phyloP scores from a whole-genome alignment of 1,140 invertebrate species.

The Aphidius ervi region DNA sequence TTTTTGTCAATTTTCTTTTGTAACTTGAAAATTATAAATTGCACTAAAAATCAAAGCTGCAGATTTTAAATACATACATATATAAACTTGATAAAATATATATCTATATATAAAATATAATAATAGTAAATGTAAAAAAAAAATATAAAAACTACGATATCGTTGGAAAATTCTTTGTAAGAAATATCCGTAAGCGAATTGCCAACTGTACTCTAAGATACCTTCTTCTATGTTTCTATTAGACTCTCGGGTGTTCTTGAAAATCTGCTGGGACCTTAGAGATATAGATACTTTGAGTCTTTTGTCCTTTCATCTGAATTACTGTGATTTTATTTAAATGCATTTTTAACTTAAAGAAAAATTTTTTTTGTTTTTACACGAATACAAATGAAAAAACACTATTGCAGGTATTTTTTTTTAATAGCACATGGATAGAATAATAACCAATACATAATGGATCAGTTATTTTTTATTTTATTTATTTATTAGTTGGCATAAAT shows the following conservation, averaged over 20 bases:
- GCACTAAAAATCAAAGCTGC: slow-evolving; percentile 16
- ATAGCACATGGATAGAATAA: slow-evolving; percentile 3
- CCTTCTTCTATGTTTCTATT: slow-evolving; percentile 34
- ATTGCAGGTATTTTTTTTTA: no score
- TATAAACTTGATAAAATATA: no score
- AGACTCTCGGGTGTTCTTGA: slow-evolving; percentile 45
- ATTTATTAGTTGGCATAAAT: slow-evolving; percentile 37
- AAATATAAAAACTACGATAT: slow-evolving; percentile 46
- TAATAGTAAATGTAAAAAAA: slow-evolving; percentile 39
- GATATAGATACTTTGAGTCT: not conserved
- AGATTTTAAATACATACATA: slow-evolving; percentile 22
- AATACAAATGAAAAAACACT: no score
- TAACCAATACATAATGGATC: slow-evolving; percentile 40
- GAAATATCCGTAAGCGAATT: slow-evolving; percentile 50
- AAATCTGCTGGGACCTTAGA: slow-evolving; percentile 34
- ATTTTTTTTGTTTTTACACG: no score
- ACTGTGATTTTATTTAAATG: not conserved
- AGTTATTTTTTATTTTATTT: slow-evolving; percentile 13
- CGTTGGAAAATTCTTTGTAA: slow-evolving; percentile 41
- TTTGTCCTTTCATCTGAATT: slow-evolving; percentile 10
- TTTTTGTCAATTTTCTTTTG: slow-evolving; percentile 4
- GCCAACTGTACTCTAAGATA: slow-evolving; percentile 26
- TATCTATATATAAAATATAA: no score
- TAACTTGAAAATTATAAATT: not conserved
- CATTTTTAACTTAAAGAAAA: no score